Evolutionary conservation across 1,140 invertebrate species (phyloP).

Genomic region (Zaprionus vittiger): DNA sequence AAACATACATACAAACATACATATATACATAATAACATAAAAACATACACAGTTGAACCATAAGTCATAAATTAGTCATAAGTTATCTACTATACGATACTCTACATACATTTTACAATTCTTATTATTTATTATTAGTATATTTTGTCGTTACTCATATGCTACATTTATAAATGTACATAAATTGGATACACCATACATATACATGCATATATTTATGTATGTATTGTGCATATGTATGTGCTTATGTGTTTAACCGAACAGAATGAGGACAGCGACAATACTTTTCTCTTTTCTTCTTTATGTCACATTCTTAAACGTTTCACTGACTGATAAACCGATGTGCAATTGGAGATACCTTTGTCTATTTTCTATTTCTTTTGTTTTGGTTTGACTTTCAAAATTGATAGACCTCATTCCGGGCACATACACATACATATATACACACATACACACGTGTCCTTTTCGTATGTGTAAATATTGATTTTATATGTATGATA

Average conservation of each 20-base stretch:
- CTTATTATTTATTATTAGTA: conserved; percentile 8
- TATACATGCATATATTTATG: neutral
- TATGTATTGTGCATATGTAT: neutral
- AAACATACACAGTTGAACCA: conserved; percentile 15
- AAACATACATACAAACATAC: conserved; percentile 26
- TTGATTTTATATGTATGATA: conserved; percentile 37
- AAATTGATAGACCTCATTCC: neutral
- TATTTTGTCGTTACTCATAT: neutral
- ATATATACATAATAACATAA: conserved; percentile 6
- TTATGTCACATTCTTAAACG: neutral
- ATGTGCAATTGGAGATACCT: neutral
- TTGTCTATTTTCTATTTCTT: neutral
- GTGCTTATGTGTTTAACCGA: neutral
- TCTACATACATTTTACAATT: conserved; percentile 1
- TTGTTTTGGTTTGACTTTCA: neutral
- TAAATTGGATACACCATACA: neutral
- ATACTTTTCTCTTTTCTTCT: neutral
- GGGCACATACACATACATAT: conserved; percentile 11
- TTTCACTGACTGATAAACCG: neutral
- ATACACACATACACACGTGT: conserved; percentile 8
- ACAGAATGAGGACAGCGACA: neutral
- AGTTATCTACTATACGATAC: conserved; percentile 15
- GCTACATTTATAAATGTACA: neutral
- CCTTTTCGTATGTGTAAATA: conserved; percentile 48
- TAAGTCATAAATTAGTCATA: conserved; percentile 25